A percentile compares a stretch with the other conserved stretches of the same genome.
Evolutionary conservation across 2,797 vertebrate genomes (phyloP).

Genomic region (Botia almorhae): DNA sequence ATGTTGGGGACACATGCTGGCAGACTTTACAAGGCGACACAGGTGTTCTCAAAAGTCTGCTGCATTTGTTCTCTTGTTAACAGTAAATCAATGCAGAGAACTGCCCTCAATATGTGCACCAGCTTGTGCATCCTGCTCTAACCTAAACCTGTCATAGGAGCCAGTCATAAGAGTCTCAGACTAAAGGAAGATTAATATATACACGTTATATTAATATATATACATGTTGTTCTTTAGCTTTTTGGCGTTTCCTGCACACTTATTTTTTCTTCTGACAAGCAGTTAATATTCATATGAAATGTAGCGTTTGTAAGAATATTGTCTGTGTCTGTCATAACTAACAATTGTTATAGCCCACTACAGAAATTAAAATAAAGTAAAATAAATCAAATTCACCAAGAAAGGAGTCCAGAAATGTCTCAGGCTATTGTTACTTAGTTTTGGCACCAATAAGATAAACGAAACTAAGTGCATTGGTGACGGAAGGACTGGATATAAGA

Average conservation of each 20-base stretch:
- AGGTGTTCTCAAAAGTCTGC: slow-evolving; percentile 49
- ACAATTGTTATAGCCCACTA: neutral
- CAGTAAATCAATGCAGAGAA: slow-evolving; percentile 25
- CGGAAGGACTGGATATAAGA: neutral
- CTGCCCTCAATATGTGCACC: neutral
- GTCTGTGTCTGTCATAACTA: neutral
- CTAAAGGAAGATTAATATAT: neutral
- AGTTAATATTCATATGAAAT: slow-evolving; percentile 16
- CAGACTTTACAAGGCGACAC: slow-evolving; percentile 38
- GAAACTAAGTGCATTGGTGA: neutral
- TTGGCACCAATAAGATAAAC: slow-evolving; percentile 3
- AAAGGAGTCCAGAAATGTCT: neutral
- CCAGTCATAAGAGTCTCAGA: neutral
- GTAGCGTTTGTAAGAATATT: neutral
- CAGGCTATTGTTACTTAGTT: neutral
- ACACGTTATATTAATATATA: slow-evolving; percentile 18
- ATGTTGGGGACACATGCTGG: slow-evolving; percentile 12
- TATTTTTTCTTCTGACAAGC: slow-evolving; percentile 23
- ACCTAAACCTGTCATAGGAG: slow-evolving; percentile 7
- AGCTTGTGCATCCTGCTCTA: neutral
- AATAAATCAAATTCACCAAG: neutral
- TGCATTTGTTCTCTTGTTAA: slow-evolving; percentile 23
- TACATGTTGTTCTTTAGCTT: slow-evolving; percentile 5
- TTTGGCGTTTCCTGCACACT: neutral
- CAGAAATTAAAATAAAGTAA: neutral